These are phyloP conservation scores for Centruroides sculpturatus DNA, from an alignment of 1,140 invertebrate species.

Conservation along the genomic window DNA sequence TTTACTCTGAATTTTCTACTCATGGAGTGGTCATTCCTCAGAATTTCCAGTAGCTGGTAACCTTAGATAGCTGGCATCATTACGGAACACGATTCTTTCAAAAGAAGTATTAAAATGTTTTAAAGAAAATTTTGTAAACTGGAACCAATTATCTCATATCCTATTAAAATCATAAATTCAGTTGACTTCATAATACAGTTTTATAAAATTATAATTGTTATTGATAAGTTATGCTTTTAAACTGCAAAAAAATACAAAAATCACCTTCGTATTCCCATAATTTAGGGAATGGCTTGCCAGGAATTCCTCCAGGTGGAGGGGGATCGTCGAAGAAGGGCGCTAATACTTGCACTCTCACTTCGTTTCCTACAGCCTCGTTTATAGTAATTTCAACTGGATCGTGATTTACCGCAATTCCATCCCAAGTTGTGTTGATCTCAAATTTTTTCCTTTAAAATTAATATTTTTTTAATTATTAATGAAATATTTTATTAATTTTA, in stretches of 20 bases:
- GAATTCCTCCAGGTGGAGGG: slow-evolving; percentile 13
- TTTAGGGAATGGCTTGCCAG: slow-evolving; percentile 26
- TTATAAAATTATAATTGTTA: not conserved
- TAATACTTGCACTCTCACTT: slow-evolving; percentile 13
- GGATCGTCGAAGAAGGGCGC: slow-evolving; percentile 33
- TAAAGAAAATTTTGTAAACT: too few species aligned
- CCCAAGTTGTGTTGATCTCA: slow-evolving; percentile 22
- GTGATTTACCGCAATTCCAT: slow-evolving; percentile 18
- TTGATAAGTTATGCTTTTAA: not conserved
- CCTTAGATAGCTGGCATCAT: too few species aligned
- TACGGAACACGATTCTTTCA: too few species aligned
- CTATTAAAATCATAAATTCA: too few species aligned
- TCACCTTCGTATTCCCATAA: slow-evolving; percentile 36
- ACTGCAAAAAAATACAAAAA: too few species aligned
- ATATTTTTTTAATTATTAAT: not conserved
- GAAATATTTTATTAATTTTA: too few species aligned
- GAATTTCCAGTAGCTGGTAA: too few species aligned
- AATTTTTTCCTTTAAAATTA: slow-evolving; percentile 1
- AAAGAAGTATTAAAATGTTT: too few species aligned
- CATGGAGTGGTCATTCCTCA: too few species aligned
- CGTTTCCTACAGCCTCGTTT: not conserved
- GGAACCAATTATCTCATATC: too few species aligned
- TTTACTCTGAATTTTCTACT: too few species aligned
- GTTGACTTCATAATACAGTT: not conserved
- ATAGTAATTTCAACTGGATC: slow-evolving; percentile 17